Evolutionary conservation across 1,140 invertebrate species (phyloP), one percentile per base, ranked within the genome.

Genomic region (Drosophila persimilis): DNA sequence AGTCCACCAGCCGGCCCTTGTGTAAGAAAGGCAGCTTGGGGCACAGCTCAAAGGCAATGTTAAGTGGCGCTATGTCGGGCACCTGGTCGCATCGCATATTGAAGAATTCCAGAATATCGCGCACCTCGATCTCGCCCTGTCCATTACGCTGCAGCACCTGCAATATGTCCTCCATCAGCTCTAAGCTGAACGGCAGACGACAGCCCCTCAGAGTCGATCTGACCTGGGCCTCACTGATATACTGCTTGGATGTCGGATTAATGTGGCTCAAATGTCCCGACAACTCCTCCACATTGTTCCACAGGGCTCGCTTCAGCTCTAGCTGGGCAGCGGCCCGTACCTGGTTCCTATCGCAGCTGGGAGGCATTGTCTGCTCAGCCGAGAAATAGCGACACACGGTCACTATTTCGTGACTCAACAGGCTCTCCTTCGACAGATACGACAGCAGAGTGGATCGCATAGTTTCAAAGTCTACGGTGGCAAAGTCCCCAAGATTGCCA

Each of bases 331-430:
- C 86, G 0, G 93, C 93, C 22, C 93, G 92, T 15, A 92, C 78
- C 92, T 80, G 73, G 85, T 90, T 89, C 73, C 61, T 73, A 91
- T 91, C 89, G 90, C 73, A 92, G 72, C 86, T 72, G 93, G 92
- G 70, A 86, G 91, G 50, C 84, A 91, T 90, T 65, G 74, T 92
- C 91, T 70, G 93, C 91, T 59, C 93, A 83, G 60, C 89, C 57
- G 22, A 92, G 89, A 95, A 96, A 69, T 93, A 91, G 73, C 96
- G 93, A 13, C 94, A 94, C 4, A 96, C 90, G 6, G 95, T 96
- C 8, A 96, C 92, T 69, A 96, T 95, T 92, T 97, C 96, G 48
- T 97, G 96, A 73, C 96, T 95, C 1, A 94, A 94, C 86, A 96
- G 94, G 53, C 94, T 92, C 51, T 95, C 93, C 39, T 93, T 94